A percentile compares a stretch with the other conserved stretches of the same genome.
These are phyloP conservation scores for Chondrilla cf. caribensis DNA, from an alignment of 37 sponge, comb jelly and placozoan genomes.

Conservation along the genomic window DNA sequence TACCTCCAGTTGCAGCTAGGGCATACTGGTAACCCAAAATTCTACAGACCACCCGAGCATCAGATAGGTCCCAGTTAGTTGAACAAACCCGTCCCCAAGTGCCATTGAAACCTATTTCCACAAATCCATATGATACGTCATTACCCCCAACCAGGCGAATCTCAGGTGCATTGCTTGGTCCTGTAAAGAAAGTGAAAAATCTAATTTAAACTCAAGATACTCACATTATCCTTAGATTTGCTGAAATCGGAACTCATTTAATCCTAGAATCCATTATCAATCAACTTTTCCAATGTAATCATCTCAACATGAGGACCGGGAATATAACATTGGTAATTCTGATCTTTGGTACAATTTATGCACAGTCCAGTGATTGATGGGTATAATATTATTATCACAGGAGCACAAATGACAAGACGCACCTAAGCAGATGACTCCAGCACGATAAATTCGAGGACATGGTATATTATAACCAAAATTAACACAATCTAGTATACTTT, in stretches of 20 bases:
- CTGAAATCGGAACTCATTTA: too few relatives aligned
- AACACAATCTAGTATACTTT: neutral
- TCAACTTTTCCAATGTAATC: too few relatives aligned
- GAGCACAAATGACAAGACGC: neutral
- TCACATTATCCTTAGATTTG: too few relatives aligned
- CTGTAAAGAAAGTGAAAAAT: too few relatives aligned
- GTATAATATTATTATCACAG: too few relatives aligned
- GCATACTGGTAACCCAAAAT: neutral
- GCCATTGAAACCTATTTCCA: neutral
- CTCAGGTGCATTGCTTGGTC: neutral
- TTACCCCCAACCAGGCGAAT: neutral
- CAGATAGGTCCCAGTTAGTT: neutral
- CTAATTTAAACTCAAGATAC: too few relatives aligned
- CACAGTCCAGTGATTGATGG: too few relatives aligned
- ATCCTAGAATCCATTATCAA: too few relatives aligned
- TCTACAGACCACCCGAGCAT: neutral
- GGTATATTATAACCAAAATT: neutral
- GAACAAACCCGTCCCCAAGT: neutral
- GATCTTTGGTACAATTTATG: too few relatives aligned
- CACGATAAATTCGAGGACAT: neutral
- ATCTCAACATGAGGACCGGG: too few relatives aligned
- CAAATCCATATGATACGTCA: neutral
- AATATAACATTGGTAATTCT: too few relatives aligned
- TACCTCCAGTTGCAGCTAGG: neutral
- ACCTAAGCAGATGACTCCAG: conserved; percentile 20